Conservation (phyloP, 2,797 vertebrate species). For the Sylvilagus floridanus region DNA sequence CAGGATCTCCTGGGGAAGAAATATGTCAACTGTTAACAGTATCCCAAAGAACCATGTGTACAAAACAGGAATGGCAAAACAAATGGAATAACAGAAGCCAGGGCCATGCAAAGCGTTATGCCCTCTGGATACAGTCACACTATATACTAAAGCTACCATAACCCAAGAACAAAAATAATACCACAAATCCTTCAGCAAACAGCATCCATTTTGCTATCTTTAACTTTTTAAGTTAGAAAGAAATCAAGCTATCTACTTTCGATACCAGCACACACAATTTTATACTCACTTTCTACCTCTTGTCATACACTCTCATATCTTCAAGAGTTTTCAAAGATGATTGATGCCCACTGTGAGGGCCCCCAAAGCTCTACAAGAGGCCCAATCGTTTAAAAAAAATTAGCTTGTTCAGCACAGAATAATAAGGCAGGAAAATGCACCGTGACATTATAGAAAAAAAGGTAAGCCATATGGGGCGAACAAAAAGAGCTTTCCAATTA, state of each 20-base stretch:
- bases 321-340: constrained; percentile 57
- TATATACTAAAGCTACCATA: neutral
- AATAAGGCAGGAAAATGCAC: constrained; percentile 47
- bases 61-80: neutral
- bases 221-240: neutral
- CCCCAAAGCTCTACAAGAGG: constrained; percentile 45
- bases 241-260: constrained; percentile 13
- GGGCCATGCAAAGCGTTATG: neutral
- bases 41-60: neutral
- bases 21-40: neutral
- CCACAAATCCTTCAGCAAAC: neutral
- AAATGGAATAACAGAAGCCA: neutral
- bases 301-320: neutral
- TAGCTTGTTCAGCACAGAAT: constrained; percentile 64
- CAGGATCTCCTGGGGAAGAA: neutral
- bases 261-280: neutral
- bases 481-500: constrained; percentile 53
- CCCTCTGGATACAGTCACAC: neutral
- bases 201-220: neutral
- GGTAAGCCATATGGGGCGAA: neutral
- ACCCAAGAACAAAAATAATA: neutral
- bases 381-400: constrained; percentile 32
- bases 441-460: neutral
- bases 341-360: neutral
- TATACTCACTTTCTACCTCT: neutral